Percentiles rank a stretch among this genome's conserved stretches.
phyloP scores from a whole-genome alignment of 2,797 vertebrate species.

The Danio albolineatus region DNA sequence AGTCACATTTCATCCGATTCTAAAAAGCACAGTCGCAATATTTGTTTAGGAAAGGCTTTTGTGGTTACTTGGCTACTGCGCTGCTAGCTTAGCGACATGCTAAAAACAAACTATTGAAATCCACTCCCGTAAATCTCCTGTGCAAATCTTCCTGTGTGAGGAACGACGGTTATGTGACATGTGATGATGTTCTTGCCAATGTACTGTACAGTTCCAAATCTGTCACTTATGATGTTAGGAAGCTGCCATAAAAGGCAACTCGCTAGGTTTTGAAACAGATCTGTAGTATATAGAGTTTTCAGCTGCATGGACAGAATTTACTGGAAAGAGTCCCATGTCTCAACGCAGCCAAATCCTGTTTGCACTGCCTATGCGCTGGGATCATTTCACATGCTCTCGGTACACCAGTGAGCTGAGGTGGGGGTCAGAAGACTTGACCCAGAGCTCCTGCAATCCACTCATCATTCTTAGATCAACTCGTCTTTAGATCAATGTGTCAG shows the following conservation, averaged over 20 bases:
- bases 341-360: constrained; percentile 37
- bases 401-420: constrained; percentile 2
- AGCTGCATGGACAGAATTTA: constrained; percentile 23
- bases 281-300: constrained; percentile 17
- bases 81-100: not conserved
- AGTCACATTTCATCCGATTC: not conserved
- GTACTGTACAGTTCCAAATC: constrained; percentile 26
- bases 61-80: not conserved
- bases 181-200: constrained; percentile 1
- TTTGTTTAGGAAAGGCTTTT: not conserved
- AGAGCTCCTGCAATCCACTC: not conserved
- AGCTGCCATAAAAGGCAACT: constrained; percentile 17
- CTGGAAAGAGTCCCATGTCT: constrained; percentile 18
- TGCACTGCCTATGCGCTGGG: constrained; percentile 23
- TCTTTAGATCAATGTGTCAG: constrained; percentile 68
- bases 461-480: constrained; percentile 5
- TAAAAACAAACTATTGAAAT: not conserved
- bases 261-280: constrained; percentile 14
- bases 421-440: not conserved
- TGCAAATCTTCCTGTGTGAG: not conserved
- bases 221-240: constrained; percentile 6
- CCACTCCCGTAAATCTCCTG: not conserved
- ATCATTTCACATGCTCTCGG: constrained; percentile 31
- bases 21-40: not conserved
- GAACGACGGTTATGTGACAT: not conserved